Evolutionary conservation across 2,888 invertebrate species (phyloP), one percentile per base, ranked within the genome.

Genomic region (Synergus itoensis): DNA sequence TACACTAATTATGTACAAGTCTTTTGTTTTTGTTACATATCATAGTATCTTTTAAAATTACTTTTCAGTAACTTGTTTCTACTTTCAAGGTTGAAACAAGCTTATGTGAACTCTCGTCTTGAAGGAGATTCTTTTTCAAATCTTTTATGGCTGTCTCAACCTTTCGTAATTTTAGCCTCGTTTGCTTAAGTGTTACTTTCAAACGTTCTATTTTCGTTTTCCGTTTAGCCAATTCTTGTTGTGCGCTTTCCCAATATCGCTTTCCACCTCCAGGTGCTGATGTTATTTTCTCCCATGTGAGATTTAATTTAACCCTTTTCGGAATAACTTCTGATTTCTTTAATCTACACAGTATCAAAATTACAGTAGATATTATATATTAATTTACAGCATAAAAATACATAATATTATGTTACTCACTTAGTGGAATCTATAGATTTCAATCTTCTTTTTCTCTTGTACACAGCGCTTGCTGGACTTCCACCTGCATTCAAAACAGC

Each of bases 121-220:
- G 36, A 73, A 73, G 36, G 0, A 48, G 69, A 16, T 53, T 53
- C 4, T 36, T 36, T 9, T 28, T 48, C 16, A 73, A 48, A 4
- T 73, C 36, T 48, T 73, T 73, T 53, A 73, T 73, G 12, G n/a
- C 9, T 53, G 53, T 53, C 48, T 73, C 28, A 28, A 73, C 48
- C 16, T n/a, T 9, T 36, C 16, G 16, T 28, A 73, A 53, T 73
- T 73, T 73, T 3, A 48, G 8, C 16, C 16, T 73, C 18, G 28
- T 36, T 16, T 48, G 69, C 11, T 28, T 21, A 53, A 73, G 48
- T n/a, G 53, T 53, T 2, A 16, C 16, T n/a, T 73, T 16, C 14
- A 73, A 73, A 36, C 48, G 9, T 21, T 7, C 36, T 48, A 73
- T 48, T 73, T 36, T 48, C 5, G 1, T 14, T 9, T 73, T 73